Percentiles rank a stretch among this genome's conserved stretches.
These are phyloP conservation scores for Pachymerium ferrugineum DNA, from an alignment of 2,888 invertebrate species.

Conservation along the genomic window DNA sequence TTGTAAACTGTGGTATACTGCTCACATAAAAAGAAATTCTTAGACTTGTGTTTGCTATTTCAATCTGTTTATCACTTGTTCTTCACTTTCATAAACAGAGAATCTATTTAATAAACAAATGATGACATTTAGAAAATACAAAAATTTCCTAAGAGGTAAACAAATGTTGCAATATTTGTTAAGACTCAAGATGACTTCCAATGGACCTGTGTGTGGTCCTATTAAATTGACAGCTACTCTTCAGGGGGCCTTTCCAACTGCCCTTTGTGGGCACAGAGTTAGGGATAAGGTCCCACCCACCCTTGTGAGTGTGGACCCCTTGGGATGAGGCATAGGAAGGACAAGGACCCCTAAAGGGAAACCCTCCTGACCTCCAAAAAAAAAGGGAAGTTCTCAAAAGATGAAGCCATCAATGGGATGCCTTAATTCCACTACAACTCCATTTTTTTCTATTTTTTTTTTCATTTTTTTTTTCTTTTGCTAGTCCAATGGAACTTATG, in stretches of 20 bases:
- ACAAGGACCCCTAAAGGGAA: constrained; percentile 6
- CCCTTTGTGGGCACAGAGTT: constrained; percentile 18
- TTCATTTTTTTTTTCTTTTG: neutral
- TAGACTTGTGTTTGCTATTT: neutral
- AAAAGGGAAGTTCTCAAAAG: constrained; percentile 7
- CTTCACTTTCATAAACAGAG: neutral
- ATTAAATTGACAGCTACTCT: constrained; percentile 12
- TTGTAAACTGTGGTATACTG: neutral
- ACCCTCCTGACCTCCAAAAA: neutral
- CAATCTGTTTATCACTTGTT: neutral
- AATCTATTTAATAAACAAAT: neutral
- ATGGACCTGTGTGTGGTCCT: constrained; percentile 18
- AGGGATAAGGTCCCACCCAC: constrained; percentile 18
- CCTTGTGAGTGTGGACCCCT: constrained; percentile 21
- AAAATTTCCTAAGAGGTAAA: neutral
- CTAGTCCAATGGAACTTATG: no score
- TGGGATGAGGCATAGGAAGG: constrained; percentile 15
- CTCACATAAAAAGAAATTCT: neutral
- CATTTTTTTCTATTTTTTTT: no score
- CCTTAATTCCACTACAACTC: neutral
- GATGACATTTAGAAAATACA: neutral
- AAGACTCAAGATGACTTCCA: neutral
- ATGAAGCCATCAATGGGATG: constrained; percentile 18
- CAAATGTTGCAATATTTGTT: neutral
- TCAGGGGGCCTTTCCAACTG: constrained; percentile 18